phyloP scores from a whole-genome alignment of 2,797 vertebrate species.

The Amazonetta brasiliensis region DNA sequence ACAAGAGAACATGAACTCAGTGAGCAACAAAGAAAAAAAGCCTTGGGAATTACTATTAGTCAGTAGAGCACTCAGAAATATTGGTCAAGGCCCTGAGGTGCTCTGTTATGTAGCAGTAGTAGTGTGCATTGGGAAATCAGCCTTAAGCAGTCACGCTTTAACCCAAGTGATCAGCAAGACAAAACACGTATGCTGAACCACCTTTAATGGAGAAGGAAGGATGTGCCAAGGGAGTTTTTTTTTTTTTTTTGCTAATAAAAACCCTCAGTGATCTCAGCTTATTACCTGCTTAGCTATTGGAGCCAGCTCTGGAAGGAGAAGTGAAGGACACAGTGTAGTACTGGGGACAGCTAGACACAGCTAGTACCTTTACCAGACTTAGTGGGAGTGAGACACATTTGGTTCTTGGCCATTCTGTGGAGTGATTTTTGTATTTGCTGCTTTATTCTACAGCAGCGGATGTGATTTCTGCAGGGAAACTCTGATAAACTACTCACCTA shows the following conservation, averaged over 20 bases:
- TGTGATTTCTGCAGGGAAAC: neutral
- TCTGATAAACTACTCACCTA: neutral
- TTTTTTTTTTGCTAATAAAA: neutral
- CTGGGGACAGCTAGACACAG: neutral
- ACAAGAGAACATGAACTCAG: neutral
- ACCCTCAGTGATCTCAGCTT: neutral
- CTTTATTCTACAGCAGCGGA: neutral
- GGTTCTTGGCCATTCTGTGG: fast-evolving
- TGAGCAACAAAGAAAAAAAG: neutral
- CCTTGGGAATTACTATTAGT: neutral
- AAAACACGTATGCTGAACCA: neutral
- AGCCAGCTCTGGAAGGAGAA: neutral
- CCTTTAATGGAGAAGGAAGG: neutral
- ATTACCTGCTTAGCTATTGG: neutral
- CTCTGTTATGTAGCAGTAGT: neutral
- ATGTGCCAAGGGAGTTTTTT: neutral
- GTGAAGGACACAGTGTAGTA: neutral
- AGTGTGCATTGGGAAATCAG: neutral
- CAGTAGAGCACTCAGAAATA: neutral
- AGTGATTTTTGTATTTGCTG: neutral
- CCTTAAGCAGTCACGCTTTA: neutral
- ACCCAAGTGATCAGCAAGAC: neutral
- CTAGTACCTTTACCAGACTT: neutral
- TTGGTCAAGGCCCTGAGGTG: neutral
- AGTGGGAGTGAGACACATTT: neutral